Evolutionary conservation across 2,888 invertebrate genomes (phyloP).

Genomic region (Drosophila lacicola): DNA sequence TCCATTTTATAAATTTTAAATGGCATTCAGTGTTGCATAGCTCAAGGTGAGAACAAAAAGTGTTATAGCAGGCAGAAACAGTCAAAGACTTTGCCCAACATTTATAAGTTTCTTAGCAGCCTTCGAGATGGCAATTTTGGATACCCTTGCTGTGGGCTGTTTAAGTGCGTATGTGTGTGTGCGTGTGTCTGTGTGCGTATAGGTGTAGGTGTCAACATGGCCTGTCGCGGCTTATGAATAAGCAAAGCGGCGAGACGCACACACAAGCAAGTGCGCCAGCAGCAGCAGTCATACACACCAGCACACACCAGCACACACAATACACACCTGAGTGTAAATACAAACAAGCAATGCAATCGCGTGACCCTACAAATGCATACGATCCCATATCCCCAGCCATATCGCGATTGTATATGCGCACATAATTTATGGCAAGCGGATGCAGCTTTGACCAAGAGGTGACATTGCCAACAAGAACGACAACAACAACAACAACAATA

Average conservation of each 20-base stretch:
- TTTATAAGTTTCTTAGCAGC: neutral
- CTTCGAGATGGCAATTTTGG: slow-evolving; percentile 15
- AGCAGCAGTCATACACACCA: slow-evolving; percentile 5
- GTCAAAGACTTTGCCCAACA: no score
- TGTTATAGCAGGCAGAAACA: no score
- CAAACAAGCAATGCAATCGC: slow-evolving; percentile 33
- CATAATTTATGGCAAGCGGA: slow-evolving; percentile 39
- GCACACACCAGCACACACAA: slow-evolving; percentile 6
- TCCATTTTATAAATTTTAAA: neutral
- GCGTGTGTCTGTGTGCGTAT: neutral
- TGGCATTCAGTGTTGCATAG: no score
- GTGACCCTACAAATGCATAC: slow-evolving; percentile 15
- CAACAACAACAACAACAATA: slow-evolving; percentile 1
- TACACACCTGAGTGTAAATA: slow-evolving; percentile 20
- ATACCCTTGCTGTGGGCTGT: slow-evolving; percentile 22
- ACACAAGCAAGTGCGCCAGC: slow-evolving; percentile 10
- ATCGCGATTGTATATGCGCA: slow-evolving; percentile 22
- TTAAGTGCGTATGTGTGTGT: slow-evolving; percentile 6
- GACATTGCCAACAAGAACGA: slow-evolving; percentile 12
- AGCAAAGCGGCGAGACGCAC: slow-evolving; percentile 45
- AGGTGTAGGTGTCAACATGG: slow-evolving; percentile 54
- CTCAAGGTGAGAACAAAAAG: no score
- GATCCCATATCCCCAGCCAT: slow-evolving; percentile 21
- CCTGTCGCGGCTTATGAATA: slow-evolving; percentile 62
- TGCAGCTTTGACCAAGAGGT: slow-evolving; percentile 30